Conservation (phyloP, 2,888 invertebrate species). For the Tetrapedia diversipes region DNA sequence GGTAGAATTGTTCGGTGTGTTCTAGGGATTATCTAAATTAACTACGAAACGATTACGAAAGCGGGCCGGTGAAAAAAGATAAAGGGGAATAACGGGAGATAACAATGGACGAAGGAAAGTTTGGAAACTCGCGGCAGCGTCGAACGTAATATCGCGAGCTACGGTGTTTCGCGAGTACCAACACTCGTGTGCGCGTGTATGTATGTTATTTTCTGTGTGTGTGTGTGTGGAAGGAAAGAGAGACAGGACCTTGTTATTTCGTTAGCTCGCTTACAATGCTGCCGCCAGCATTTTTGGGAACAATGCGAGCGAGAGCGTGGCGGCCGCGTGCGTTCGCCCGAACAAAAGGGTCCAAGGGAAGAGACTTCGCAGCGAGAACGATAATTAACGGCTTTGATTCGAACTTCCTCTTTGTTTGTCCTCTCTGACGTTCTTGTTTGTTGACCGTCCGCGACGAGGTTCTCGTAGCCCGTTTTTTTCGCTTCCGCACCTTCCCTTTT, state of each 20-base stretch:
- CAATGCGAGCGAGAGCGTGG: slow-evolving; percentile 25
- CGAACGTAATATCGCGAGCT: slow-evolving; percentile 23
- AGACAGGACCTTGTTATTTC: slow-evolving; percentile 37
- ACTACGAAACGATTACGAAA: slow-evolving; percentile 21
- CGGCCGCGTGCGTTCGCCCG: slow-evolving; percentile 11
- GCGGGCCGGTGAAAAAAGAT: neutral
- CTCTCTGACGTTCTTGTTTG: slow-evolving; percentile 19
- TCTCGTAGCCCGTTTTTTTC: neutral
- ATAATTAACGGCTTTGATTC: slow-evolving; percentile 43
- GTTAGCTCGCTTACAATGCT: slow-evolving; percentile 33
- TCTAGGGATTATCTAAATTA: slow-evolving; percentile 36
- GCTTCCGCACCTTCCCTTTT: too few species aligned
- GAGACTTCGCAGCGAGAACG: slow-evolving; percentile 32
- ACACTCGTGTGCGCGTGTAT: too few species aligned
- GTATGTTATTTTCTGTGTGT: too few species aligned
- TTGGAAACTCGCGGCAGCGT: slow-evolving; percentile 24
- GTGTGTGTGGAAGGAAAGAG: neutral
- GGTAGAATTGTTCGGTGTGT: slow-evolving; percentile 22
- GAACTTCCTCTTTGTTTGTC: slow-evolving; percentile 30
- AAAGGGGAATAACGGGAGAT: neutral
- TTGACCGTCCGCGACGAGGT: slow-evolving; percentile 20
- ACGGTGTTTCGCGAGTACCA: neutral
- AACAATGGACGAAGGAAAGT: slow-evolving; percentile 26
- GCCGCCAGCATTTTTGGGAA: slow-evolving; percentile 32
- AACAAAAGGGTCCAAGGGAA: slow-evolving; percentile 25